Evolutionary conservation across 2,797 vertebrate genomes (phyloP).

Genomic region (Cyclopterus lumpus): DNA sequence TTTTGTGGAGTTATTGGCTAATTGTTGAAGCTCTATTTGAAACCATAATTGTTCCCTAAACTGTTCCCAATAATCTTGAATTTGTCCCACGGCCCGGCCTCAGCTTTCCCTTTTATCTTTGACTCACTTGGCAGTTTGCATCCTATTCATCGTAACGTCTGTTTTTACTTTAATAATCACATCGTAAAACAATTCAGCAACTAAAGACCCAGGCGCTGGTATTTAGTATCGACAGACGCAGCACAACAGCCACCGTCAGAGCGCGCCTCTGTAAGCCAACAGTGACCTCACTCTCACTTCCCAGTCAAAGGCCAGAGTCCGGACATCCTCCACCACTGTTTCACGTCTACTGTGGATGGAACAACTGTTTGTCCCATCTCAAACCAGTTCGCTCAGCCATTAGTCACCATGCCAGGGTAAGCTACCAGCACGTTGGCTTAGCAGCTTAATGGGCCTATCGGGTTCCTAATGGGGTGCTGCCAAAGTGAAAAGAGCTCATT

Average conservation of each 20-base stretch:
- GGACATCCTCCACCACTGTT: constrained; percentile 59
- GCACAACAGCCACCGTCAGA: background rate
- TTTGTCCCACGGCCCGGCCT: background rate
- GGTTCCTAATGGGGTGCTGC: constrained; percentile 48
- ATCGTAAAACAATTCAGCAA: too few species aligned
- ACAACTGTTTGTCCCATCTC: constrained; percentile 40
- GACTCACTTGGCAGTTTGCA: background rate
- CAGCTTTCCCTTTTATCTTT: background rate
- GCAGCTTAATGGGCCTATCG: constrained; percentile 51
- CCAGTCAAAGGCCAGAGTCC: constrained; percentile 60
- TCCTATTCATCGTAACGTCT: background rate
- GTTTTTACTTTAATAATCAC: too few species aligned
- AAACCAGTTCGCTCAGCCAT: constrained; percentile 22
- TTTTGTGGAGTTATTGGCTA: background rate
- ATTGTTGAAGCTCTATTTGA: too few species aligned
- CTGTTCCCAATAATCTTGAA: too few species aligned
- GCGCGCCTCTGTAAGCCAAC: constrained; percentile 17
- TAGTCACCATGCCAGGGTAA: constrained; percentile 46
- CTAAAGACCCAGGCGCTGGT: background rate
- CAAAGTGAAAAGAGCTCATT: constrained; percentile 32
- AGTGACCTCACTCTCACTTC: constrained; percentile 65
- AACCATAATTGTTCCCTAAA: too few species aligned
- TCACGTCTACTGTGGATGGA: constrained; percentile 54
- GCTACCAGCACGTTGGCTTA: constrained; percentile 37
- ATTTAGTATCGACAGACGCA: background rate